Percentiles rank a stretch among this genome's conserved stretches.
Evolutionary conservation across 2,888 invertebrate genomes (phyloP).

Genomic region (Brenthis daphne): DNA sequence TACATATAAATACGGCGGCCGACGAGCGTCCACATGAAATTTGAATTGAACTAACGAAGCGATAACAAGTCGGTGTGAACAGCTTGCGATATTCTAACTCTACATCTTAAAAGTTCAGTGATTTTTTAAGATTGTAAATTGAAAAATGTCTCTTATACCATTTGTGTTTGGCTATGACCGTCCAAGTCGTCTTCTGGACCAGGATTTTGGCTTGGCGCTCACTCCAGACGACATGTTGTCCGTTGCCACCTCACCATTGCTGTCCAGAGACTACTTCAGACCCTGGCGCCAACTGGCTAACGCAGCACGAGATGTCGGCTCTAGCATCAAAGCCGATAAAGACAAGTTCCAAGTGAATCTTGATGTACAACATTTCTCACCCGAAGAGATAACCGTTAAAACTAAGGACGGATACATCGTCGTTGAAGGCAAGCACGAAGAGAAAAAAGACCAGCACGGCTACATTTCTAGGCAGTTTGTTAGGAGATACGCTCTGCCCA

Average conservation of each 20-base stretch:
- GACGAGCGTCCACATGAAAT: slow-evolving; percentile 38
- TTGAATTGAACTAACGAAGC: slow-evolving; percentile 45
- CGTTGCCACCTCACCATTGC: slow-evolving; percentile 50
- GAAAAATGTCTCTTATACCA: slow-evolving; percentile 59
- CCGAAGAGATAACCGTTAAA: slow-evolving; percentile 88
- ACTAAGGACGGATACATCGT: slow-evolving; percentile 85
- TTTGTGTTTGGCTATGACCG: slow-evolving; percentile 52
- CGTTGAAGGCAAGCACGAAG: slow-evolving; percentile 89
- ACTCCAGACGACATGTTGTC: slow-evolving; percentile 64
- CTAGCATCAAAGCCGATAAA: slow-evolving; percentile 77
- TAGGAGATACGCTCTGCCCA: slow-evolving; percentile 87
- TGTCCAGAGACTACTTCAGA: slow-evolving; percentile 56
- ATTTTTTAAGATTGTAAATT: not conserved
- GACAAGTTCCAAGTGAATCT: slow-evolving; percentile 85
- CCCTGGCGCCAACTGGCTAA: slow-evolving; percentile 67
- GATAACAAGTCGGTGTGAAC: slow-evolving; percentile 35
- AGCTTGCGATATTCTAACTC: not conserved
- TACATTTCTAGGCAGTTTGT: slow-evolving; percentile 87
- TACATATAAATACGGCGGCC: slow-evolving; percentile 48
- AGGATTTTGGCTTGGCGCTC: slow-evolving; percentile 67
- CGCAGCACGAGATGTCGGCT: slow-evolving; percentile 69
- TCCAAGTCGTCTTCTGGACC: slow-evolving; percentile 59
- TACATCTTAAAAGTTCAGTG: slow-evolving; percentile 16
- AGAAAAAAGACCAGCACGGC: slow-evolving; percentile 87
- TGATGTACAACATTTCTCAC: slow-evolving; percentile 88